These are phyloP conservation scores for Onchidella celtica DNA, from an alignment of 2,888 invertebrate genomes.

Conservation along the genomic window DNA sequence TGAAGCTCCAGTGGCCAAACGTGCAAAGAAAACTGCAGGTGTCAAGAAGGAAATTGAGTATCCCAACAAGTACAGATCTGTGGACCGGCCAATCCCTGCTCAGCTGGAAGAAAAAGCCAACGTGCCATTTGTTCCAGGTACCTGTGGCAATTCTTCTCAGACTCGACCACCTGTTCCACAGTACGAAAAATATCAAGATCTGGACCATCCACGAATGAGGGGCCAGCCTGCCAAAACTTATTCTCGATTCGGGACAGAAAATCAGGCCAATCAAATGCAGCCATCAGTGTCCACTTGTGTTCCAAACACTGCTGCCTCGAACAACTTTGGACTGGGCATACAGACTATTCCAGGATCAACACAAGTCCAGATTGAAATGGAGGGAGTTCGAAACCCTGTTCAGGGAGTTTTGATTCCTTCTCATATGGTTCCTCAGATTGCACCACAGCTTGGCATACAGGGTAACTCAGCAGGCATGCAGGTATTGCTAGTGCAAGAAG, in stretches of 20 bases:
- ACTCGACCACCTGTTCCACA: background rate
- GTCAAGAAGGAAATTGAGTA: background rate
- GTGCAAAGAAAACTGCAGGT: background rate
- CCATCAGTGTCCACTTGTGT: background rate
- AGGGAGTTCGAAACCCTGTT: conserved; percentile 36
- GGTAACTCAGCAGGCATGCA: conserved; percentile 16
- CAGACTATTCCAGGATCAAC: conserved; percentile 40
- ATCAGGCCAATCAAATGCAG: background rate
- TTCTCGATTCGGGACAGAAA: background rate
- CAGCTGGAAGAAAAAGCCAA: background rate
- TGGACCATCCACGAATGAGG: conserved; percentile 22
- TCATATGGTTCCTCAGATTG: conserved; percentile 37
- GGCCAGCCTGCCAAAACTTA: conserved; percentile 24
- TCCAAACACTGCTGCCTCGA: background rate
- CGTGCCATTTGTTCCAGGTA: background rate
- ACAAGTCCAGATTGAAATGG: conserved; percentile 50
- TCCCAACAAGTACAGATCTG: background rate
- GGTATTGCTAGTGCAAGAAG: conserved; percentile 61
- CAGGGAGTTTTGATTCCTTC: conserved; percentile 46
- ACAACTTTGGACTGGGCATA: background rate
- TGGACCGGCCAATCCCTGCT: background rate
- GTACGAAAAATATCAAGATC: background rate
- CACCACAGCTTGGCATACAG: conserved; percentile 43
- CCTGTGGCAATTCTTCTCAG: background rate
- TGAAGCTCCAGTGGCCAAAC: background rate